Base-by-base conservation (phyloP, 2,888 invertebrate genomes). In the Cactoblastis cactorum region DNA sequence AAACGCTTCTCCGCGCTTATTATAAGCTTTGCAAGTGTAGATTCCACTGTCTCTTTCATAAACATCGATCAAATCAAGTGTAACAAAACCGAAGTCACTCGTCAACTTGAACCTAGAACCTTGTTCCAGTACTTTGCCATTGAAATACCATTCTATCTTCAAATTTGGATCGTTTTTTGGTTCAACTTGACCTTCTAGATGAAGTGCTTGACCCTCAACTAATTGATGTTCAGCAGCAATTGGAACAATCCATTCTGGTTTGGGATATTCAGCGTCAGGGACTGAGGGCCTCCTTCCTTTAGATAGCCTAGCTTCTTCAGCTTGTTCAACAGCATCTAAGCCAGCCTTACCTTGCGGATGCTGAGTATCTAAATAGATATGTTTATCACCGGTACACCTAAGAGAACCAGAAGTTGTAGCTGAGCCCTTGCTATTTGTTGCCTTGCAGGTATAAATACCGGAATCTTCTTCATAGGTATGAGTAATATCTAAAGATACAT, bases 61-160 rank as follows among this genome's bases (percentile, higher is more conserved):
- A 0, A 96, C 95, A 74, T 98, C 97, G 17, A 94, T 95, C 47
- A 99, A 91, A 78, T 98, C 98, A 63, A 99, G 90, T 2, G 97
- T 97, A 3, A 98, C 98, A 75, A 97, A 98, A 49, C 99, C 99
- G 77, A 98, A 98, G 73, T 99, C 99, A 72, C 95, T 96, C 0
- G 96, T 96, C 74, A 97, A 94, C 78, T 97, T 97, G 79, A 97
- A 98, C 59, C 98, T 92, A 1, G 97, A 95, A 53, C 95, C 97
- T 74, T 96, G 95, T 62, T 95, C 95, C 45, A 97, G 81, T 28
- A 94, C 91, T 83, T 97, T 96, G 45, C 97, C 97, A 74, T 97
- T 97, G 74, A 97, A 96, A 80, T 95, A 97, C 97, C 97, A 98
- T 85, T 97, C 97, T 59, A 97, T 94, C 73, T 94, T 96, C 48